Conservation (phyloP, 2,797 vertebrate species). For the Siniperca scherzeri region DNA sequence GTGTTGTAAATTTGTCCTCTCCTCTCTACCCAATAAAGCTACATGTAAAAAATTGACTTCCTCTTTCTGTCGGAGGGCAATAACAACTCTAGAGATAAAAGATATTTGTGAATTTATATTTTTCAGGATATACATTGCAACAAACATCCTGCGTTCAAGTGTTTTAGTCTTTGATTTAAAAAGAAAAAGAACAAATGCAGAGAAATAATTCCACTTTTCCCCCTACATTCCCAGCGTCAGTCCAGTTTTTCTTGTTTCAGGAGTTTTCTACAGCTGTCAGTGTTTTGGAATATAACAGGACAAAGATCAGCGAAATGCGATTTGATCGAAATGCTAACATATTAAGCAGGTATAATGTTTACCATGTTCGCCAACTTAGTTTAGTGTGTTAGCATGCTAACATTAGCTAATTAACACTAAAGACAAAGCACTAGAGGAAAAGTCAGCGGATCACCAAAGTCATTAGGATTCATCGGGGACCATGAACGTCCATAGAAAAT, state of each 20-base stretch:
- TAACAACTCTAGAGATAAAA: neutral
- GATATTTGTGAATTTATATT: neutral
- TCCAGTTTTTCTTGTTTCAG: too few relatives aligned
- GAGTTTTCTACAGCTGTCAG: too few relatives aligned
- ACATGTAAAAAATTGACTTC: neutral
- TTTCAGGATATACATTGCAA: neutral
- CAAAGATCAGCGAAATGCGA: too few relatives aligned
- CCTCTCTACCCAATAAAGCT: neutral
- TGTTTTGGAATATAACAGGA: too few relatives aligned
- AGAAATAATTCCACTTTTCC: neutral
- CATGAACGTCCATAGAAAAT: neutral
- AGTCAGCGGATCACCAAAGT: neutral
- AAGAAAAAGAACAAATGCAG: too few relatives aligned
- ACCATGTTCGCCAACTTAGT: neutral
- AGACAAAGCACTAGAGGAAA: neutral
- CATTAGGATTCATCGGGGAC: too few relatives aligned
- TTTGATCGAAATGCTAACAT: too few relatives aligned
- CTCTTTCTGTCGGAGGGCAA: neutral
- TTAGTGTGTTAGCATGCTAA: neutral
- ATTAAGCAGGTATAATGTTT: neutral
- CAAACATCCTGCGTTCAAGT: neutral
- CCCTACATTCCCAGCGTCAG: too few relatives aligned
- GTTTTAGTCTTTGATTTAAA: too few relatives aligned
- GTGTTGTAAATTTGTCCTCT: neutral
- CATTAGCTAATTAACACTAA: neutral